phyloP scores from a whole-genome alignment of 1,140 invertebrate genomes.

The Cotesia glomerata region DNA sequence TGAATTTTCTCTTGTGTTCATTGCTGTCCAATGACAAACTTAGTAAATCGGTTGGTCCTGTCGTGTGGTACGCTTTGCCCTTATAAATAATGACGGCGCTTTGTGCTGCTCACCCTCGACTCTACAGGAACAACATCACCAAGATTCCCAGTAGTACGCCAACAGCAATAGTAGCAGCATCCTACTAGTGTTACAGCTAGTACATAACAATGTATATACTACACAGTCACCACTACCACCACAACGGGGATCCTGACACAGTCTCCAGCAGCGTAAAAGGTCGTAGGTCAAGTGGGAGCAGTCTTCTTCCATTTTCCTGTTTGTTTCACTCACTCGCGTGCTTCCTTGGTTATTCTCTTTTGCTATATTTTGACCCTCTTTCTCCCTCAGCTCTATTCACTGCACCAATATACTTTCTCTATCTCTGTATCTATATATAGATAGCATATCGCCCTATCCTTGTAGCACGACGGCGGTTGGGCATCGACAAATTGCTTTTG shows the following conservation, averaged over 20 bases:
- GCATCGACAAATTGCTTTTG: constrained; percentile 23
- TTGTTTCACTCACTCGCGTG: not conserved
- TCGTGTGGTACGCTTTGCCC: constrained; percentile 16
- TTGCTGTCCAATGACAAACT: not conserved
- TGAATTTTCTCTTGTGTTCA: not conserved
- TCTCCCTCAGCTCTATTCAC: not conserved
- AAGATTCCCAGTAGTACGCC: not conserved
- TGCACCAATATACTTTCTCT: too few relatives aligned
- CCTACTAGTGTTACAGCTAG: not conserved
- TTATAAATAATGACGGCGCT: constrained; percentile 21
- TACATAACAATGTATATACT: not conserved
- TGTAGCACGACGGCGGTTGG: constrained; percentile 1
- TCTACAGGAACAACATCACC: not conserved
- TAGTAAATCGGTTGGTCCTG: constrained; percentile 9
- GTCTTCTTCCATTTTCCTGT: not conserved
- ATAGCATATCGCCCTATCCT: too few relatives aligned
- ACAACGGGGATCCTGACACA: not conserved
- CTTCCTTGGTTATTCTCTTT: not conserved
- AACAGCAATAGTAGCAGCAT: not conserved
- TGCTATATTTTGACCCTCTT: not conserved
- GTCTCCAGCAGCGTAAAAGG: constrained; percentile 20
- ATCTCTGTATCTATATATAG: not conserved
- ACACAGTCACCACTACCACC: too few relatives aligned
- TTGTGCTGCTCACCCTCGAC: not conserved
- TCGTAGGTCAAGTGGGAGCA: constrained; percentile 14